Evolutionary conservation across 1,140 invertebrate species (phyloP).

Genomic region (Heliconius congener): DNA sequence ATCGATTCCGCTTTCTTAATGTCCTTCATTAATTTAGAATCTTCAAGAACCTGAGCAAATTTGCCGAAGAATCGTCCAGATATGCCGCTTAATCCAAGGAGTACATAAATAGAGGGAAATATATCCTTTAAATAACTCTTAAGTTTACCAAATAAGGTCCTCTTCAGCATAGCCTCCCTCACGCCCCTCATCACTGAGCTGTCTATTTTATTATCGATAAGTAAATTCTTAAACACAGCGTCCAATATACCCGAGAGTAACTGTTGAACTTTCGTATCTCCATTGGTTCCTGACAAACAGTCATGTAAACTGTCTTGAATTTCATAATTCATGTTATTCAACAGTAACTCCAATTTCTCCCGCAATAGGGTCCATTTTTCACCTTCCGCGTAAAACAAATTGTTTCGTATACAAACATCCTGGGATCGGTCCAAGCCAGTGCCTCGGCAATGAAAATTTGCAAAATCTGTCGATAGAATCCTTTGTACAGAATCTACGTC

Average conservation of each 20-base stretch:
- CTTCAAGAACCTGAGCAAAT: slow-evolving; percentile 46
- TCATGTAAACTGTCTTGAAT: slow-evolving; percentile 66
- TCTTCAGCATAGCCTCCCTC: slow-evolving; percentile 51
- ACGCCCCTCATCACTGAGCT: slow-evolving; percentile 52
- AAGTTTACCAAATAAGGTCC: slow-evolving; percentile 54
- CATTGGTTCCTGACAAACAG: slow-evolving; percentile 76
- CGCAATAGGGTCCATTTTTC: slow-evolving; percentile 73
- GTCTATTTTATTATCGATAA: slow-evolving; percentile 60
- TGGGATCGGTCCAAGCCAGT: slow-evolving; percentile 73
- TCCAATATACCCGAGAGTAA: slow-evolving; percentile 74
- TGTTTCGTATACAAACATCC: slow-evolving; percentile 79
- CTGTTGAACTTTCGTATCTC: slow-evolving; percentile 72
- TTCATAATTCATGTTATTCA: slow-evolving; percentile 54
- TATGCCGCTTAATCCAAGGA: slow-evolving; percentile 55
- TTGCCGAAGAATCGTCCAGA: slow-evolving; percentile 45
- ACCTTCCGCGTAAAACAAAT: slow-evolving; percentile 75
- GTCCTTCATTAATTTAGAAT: slow-evolving; percentile 55
- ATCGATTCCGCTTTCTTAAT: slow-evolving; percentile 54
- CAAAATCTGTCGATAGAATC: slow-evolving; percentile 82
- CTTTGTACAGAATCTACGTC: slow-evolving; percentile 82
- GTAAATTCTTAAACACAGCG: slow-evolving; percentile 67
- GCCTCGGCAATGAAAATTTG: slow-evolving; percentile 78
- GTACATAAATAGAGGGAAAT: slow-evolving; percentile 67
- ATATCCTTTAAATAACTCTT: slow-evolving; percentile 70
- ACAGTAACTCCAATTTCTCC: slow-evolving; percentile 58